Evolutionary conservation across 2,888 invertebrate species (phyloP), one percentile per base, ranked within the genome.

Genomic region (Lagria hirta): DNA sequence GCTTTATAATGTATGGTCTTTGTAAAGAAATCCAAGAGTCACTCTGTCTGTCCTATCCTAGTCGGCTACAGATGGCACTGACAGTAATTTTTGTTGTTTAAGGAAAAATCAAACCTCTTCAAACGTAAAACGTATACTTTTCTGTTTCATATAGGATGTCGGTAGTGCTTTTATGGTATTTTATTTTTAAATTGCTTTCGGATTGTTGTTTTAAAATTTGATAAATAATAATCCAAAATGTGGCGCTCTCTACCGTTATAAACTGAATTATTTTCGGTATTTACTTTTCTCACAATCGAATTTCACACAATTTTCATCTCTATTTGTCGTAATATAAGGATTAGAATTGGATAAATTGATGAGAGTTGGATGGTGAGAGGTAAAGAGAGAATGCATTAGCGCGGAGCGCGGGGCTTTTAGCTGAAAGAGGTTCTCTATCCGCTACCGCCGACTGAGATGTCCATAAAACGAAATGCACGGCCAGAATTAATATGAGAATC

Each of bases 381-480:
- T 32, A 43, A 51, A 54, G 57, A 52, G 61, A 43, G 50, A 56
- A 51, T 64, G 61, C 64, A 62, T 64, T 64, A 62, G 61, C 61
- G 62, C 58, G 52, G 54, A 49, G 20, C 20, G 5, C n/a, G 29
- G 35, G 36, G 62, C 64, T 64, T 63, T 64, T 63, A 63, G 62
- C 23, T 17, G 42, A 18, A 32, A 46, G 41, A 42, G 29, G 36
- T 30, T 32, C 46, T 41, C 36, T 46, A 28, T 34, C 43, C 36
- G 30, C 43, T 36, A 44, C 54, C 42, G 37, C 50, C 44, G 50
- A 61, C 59, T 55, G 59, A 55, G 57, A 54, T 57, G 59, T 52
- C 59, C 55, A 58, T 59, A 61, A 62, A 62, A 62, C 56, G 57
- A 54, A 55, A 57, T 57, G 55, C 57, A 57, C 58, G 55, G 55